These are phyloP conservation scores for Ypsolopha sequella DNA, from an alignment of 2,888 invertebrate genomes.

Conservation along the genomic window DNA sequence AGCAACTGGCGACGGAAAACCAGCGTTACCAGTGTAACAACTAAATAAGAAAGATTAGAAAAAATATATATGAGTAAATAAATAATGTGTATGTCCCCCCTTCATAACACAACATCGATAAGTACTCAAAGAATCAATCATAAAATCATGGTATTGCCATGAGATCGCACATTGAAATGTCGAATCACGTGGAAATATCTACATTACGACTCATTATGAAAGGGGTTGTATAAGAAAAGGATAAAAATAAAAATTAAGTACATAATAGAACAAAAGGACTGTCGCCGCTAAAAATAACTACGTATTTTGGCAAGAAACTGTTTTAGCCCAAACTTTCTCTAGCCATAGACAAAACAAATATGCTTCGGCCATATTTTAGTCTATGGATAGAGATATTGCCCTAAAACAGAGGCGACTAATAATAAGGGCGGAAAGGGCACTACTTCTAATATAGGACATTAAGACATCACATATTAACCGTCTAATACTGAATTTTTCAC, in stretches of 20 bases:
- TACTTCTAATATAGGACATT: slow-evolving; percentile 4
- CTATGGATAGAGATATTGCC: no score
- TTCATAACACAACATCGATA: slow-evolving; percentile 1
- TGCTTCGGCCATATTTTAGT: no score
- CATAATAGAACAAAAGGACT: not conserved
- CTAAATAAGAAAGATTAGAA: slow-evolving; percentile 35
- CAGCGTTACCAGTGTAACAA: slow-evolving; percentile 42
- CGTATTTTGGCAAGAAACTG: slow-evolving; percentile 3
- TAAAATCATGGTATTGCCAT: no score
- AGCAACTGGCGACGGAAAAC: slow-evolving; percentile 27
- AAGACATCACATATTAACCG: slow-evolving; percentile 54
- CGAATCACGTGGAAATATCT: no score
- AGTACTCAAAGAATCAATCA: not conserved
- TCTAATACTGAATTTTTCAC: slow-evolving; percentile 57
- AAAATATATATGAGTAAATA: slow-evolving; percentile 17
- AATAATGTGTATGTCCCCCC: slow-evolving; percentile 20
- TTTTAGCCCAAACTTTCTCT: no score
- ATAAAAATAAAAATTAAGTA: slow-evolving; percentile 3
- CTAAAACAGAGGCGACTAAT: not conserved
- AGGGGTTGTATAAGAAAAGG: not conserved
- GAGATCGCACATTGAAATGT: no score
- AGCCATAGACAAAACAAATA: no score
- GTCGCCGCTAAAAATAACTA: not conserved
- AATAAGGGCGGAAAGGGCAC: not conserved
- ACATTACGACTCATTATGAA: not conserved